A percentile compares a stretch with the other conserved stretches of the same genome.
These are phyloP conservation scores for Drosophila tristis DNA, from an alignment of 1,140 invertebrate genomes.

Conservation along the genomic window DNA sequence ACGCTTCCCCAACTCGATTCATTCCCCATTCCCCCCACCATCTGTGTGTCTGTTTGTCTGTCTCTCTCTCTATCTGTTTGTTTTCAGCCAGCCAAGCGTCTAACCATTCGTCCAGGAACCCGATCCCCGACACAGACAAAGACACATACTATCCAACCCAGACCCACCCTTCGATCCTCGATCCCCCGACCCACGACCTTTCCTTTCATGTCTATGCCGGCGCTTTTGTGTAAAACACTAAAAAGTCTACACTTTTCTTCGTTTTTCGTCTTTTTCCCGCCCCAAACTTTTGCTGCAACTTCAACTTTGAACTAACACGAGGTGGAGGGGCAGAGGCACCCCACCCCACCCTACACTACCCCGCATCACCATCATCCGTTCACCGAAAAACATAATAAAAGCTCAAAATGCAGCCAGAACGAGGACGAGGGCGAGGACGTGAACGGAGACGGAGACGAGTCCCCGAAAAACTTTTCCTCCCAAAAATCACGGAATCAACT, in stretches of 20 bases:
- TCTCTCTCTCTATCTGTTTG: constrained; percentile 60
- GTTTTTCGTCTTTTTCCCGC: constrained; percentile 22
- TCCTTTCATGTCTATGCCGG: constrained; percentile 66
- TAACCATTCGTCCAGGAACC: constrained; percentile 73
- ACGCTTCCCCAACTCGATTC: constrained; percentile 54
- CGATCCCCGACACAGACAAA: constrained; percentile 9
- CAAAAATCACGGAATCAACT: constrained; percentile 80
- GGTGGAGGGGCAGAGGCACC: constrained; percentile 15
- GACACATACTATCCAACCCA: background rate
- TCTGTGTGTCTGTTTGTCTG: constrained; percentile 4
- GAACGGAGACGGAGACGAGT: constrained; percentile 23
- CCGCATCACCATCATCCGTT: too few species aligned
- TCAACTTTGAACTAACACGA: constrained; percentile 73
- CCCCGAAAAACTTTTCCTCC: constrained; percentile 62
- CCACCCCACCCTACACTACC: background rate
- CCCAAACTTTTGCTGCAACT: constrained; percentile 52
- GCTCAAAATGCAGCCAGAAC: constrained; percentile 67
- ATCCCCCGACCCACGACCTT: constrained; percentile 36
- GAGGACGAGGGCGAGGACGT: constrained; percentile 1
- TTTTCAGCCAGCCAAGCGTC: constrained; percentile 77
- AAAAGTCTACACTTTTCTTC: constrained; percentile 69
- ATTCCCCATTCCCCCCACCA: too few species aligned
- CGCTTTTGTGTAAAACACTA: constrained; percentile 81
- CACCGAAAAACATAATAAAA: constrained; percentile 73
- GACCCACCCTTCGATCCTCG: constrained; percentile 6